These are phyloP conservation scores for Alauda arvensis DNA, from an alignment of 2,797 vertebrate genomes.

Conservation along the genomic window DNA sequence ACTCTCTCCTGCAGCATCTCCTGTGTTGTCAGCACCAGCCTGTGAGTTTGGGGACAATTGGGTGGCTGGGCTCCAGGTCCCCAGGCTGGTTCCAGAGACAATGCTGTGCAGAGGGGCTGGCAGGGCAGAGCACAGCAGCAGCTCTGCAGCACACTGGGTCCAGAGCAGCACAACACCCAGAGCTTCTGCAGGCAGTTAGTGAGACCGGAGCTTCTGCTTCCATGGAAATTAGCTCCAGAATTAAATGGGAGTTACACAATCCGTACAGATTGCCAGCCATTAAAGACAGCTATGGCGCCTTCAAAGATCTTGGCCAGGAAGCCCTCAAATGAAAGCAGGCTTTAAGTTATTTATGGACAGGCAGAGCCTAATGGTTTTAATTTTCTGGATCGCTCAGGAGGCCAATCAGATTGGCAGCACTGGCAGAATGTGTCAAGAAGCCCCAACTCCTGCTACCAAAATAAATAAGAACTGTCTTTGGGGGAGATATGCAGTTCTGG, in stretches of 20 bases:
- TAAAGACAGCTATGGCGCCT: not conserved
- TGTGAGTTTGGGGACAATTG: not conserved
- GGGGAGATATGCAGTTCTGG: not conserved
- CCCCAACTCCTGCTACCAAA: not conserved
- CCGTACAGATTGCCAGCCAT: not conserved
- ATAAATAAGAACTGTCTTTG: not conserved
- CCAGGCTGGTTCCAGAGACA: not conserved
- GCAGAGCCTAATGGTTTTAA: conserved; percentile 25
- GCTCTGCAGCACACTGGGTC: rapidly evolving
- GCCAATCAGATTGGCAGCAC: not conserved
- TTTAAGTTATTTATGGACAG: conserved; percentile 19
- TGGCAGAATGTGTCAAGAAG: not conserved
- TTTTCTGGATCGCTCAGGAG: conserved; percentile 12
- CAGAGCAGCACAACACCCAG: not conserved
- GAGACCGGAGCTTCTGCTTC: conserved; percentile 19
- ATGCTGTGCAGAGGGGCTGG: not conserved
- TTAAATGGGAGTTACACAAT: not conserved
- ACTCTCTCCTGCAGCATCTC: not conserved
- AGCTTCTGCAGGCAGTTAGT: not conserved
- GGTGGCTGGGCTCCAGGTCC: not conserved
- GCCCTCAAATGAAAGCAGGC: not conserved
- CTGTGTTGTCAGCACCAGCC: not conserved
- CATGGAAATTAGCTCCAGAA: not conserved
- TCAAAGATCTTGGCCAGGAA: not conserved
- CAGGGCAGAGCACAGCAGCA: not conserved